A percentile compares a stretch with the other conserved stretches of the same genome.
These are phyloP conservation scores for Oncorhynchus masou DNA, from an alignment of 2,113 vertebrate genomes.

Conservation along the genomic window DNA sequence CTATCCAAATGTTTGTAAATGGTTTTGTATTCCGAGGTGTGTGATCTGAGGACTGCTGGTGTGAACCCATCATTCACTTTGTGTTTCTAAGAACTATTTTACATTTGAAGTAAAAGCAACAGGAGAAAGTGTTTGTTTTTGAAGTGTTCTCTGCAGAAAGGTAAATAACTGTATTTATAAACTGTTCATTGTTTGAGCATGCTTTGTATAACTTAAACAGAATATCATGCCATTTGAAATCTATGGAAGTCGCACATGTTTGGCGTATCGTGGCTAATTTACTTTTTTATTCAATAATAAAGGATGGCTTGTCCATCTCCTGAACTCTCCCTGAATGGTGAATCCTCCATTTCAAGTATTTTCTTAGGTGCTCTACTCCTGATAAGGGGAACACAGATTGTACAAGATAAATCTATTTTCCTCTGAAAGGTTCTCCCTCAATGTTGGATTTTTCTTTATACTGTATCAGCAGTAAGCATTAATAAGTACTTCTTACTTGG, in stretches of 20 bases:
- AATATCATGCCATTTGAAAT: constrained; percentile 51
- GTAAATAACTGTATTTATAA: constrained; percentile 67
- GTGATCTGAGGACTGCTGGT: constrained; percentile 49
- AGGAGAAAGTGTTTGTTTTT: constrained; percentile 21
- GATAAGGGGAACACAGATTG: background rate
- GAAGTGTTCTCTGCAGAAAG: constrained; percentile 38
- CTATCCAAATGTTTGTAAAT: constrained; percentile 71
- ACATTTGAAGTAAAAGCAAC: constrained; percentile 19
- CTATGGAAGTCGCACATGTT: constrained; percentile 56
- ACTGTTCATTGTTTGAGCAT: constrained; percentile 72
- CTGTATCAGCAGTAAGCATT: too few species aligned
- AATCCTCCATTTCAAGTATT: background rate
- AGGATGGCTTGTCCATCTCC: constrained; percentile 46
- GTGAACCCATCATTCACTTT: constrained; percentile 37
- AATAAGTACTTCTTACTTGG: too few species aligned
- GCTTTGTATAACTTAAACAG: constrained; percentile 65
- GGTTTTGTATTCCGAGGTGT: constrained; percentile 69
- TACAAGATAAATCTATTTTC: too few species aligned
- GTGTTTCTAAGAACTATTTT: constrained; percentile 64
- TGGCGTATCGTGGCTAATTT: constrained; percentile 57
- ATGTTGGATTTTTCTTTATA: too few species aligned
- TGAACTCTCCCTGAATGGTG: background rate
- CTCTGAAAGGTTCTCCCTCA: too few species aligned
- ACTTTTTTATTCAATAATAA: constrained; percentile 70
- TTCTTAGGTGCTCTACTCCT: background rate